Percentiles rank a stretch among this genome's conserved stretches.
Evolutionary conservation across 2,888 invertebrate genomes (phyloP).

Genomic region (Aleiodes leptofemur): DNA sequence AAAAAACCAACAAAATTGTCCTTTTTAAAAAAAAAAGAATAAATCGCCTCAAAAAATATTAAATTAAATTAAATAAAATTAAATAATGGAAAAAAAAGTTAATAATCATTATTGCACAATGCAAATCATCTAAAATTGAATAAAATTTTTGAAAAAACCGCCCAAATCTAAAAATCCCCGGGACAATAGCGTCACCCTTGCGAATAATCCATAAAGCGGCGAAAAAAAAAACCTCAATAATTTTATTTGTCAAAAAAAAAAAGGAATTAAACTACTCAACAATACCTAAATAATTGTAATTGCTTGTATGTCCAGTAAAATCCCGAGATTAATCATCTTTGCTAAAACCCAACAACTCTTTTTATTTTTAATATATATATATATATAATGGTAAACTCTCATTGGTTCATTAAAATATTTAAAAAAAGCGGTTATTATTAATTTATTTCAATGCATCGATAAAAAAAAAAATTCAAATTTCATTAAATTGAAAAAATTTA

Average conservation of each 20-base stretch:
- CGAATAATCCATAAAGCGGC: slow-evolving; percentile 26
- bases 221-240: slow-evolving; percentile 1
- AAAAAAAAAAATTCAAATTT: too few species aligned
- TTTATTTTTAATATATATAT: slow-evolving; percentile 1
- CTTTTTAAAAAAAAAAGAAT: slow-evolving; percentile 9
- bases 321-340: background rate
- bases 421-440: background rate
- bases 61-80: slow-evolving; percentile 5
- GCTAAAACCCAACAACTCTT: slow-evolving; percentile 4
- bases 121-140: background rate
- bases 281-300: slow-evolving; percentile 49
- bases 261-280: too few species aligned
- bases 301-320: slow-evolving; percentile 27
- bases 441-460: background rate
- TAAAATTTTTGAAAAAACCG: slow-evolving; percentile 40
- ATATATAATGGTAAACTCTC: background rate
- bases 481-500: too few species aligned
- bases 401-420: background rate
- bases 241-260: too few species aligned
- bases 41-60: background rate
- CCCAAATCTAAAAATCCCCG: slow-evolving; percentile 51
- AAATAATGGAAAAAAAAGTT: background rate
- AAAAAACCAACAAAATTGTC: background rate
- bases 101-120: background rate
- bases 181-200: slow-evolving; percentile 46